A percentile compares a stretch with the other conserved stretches of the same genome.
Evolutionary conservation across 2,797 vertebrate species (phyloP).

Genomic region (Fratercula arctica): DNA sequence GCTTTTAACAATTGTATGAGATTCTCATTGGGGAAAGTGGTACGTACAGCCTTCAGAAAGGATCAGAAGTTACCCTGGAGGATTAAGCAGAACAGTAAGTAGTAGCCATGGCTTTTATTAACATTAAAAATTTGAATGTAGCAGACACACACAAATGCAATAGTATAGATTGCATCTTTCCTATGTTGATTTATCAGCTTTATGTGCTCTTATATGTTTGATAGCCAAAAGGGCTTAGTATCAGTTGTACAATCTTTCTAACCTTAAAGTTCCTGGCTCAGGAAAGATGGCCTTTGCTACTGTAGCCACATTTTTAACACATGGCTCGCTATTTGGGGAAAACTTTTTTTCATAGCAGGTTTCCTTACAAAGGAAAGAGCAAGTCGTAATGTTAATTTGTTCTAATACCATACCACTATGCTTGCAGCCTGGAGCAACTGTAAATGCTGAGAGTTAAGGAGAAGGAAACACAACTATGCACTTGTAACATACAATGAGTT

Average conservation of each 20-base stretch:
- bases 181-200: conserved; percentile 50
- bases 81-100: conserved; percentile 2
- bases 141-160: conserved; percentile 39
- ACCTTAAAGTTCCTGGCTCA: conserved; percentile 77
- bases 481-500: conserved; percentile 70
- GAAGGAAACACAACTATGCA: conserved; percentile 79
- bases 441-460: conserved; percentile 51
- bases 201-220: conserved; percentile 37
- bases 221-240: conserved; percentile 80
- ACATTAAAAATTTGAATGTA: conserved; percentile 34
- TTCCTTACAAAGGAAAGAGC: conserved; percentile 61
- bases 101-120: conserved; percentile 4
- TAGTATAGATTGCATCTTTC: conserved; percentile 47
- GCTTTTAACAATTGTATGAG: conserved; percentile 11
- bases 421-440: conserved; percentile 68
- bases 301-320: conserved; percentile 72
- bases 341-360: conserved; percentile 49
- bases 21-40: background rate
- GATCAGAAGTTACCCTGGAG: conserved; percentile 21
- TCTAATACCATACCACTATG: conserved; percentile 62
- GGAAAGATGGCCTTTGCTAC: conserved; percentile 76
- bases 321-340: conserved; percentile 54
- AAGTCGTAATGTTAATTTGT: conserved; percentile 45
- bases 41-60: conserved; percentile 14
- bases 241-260: conserved; percentile 75